Evolutionary conservation across 2,888 invertebrate genomes (phyloP), one percentile per base, ranked within the genome.

Genomic region (Nipponacmea schrenckii): DNA sequence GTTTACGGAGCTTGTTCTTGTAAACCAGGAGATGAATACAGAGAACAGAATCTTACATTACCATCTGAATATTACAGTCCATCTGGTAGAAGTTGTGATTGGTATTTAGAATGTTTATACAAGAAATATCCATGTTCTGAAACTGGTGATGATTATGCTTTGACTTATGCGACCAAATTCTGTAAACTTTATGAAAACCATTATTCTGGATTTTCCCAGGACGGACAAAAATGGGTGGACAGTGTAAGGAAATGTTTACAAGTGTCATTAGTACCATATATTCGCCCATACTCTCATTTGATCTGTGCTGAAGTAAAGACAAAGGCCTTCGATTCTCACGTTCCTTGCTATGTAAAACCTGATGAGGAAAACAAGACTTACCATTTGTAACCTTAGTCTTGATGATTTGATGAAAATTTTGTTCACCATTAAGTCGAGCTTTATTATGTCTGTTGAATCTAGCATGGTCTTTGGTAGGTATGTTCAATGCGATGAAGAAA

Each of bases 201-300:
- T 12, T 68, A 70, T 27, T 15, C 44, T 12, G 31, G 48, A 8
- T 77, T 76, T 46, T 44, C 68, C 15, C 5, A 4, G 12, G 31
- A 8, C 2, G 76, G 76, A 14, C 63, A 69, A 17, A 4, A 24
- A 20, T 77, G 77, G 77, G 50, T 77, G n/a, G 67, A 74, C 64
- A 69, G 67, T 44, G 76, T 76, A 0, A 64, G 72, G 1, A 75
- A 68, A 64, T 77, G 77, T 68, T 63, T 77, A 3, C 74, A 77
- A 69, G 73, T 74, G 12, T 39, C 69, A 10, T 67, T 77, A 10
- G 74, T 74, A 10, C 75, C 75, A 31, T 27, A 73, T 3, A 48
- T 77, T 4, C 65, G 75, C 26, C 74, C 74, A 10, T 72, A 62
- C 17, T 48, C 45, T 8, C 2, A 46, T 2, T 46, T 46, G 2